Conservation (phyloP, 2,797 vertebrate species). For the Schizopygopsis malacanthus region DNA sequence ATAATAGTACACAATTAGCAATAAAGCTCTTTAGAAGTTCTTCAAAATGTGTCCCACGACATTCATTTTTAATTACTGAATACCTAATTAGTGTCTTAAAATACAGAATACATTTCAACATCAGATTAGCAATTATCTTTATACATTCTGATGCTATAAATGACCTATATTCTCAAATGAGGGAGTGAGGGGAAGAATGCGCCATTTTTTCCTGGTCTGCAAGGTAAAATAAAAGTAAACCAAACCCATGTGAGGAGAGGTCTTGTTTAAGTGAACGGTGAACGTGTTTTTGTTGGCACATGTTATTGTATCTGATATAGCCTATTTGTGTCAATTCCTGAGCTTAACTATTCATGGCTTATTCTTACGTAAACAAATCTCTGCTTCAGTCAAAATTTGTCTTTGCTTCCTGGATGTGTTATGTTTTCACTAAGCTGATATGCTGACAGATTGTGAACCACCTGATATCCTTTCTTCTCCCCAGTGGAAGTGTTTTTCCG, state of each 20-base stretch:
- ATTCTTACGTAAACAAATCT: constrained; percentile 77
- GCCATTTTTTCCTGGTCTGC: constrained; percentile 67
- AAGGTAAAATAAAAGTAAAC: constrained; percentile 78
- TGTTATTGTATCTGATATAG: constrained; percentile 9
- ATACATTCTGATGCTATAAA: neutral
- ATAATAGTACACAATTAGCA: neutral
- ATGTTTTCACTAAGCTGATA: constrained; percentile 73
- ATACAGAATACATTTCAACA: neutral
- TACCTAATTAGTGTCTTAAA: neutral
- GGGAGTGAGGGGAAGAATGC: neutral
- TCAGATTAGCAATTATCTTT: neutral
- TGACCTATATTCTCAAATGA: neutral
- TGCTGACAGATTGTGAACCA: constrained; percentile 81
- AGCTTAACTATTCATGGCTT: constrained; percentile 67
- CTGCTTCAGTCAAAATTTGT: constrained; percentile 72
- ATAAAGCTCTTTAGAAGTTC: neutral
- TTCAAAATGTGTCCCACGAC: neutral
- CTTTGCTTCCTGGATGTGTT: constrained; percentile 72
- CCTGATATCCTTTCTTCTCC: constrained; percentile 81
- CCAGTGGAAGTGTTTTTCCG: constrained; percentile 76
- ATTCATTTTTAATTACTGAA: neutral
- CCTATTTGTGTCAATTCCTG: neutral
- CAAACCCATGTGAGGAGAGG: constrained; percentile 64
- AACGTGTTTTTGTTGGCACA: neutral
- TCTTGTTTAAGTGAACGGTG: constrained; percentile 1